phyloP scores from a whole-genome alignment of 2,113 vertebrate genomes.

The Todiramphus saurophagus region DNA sequence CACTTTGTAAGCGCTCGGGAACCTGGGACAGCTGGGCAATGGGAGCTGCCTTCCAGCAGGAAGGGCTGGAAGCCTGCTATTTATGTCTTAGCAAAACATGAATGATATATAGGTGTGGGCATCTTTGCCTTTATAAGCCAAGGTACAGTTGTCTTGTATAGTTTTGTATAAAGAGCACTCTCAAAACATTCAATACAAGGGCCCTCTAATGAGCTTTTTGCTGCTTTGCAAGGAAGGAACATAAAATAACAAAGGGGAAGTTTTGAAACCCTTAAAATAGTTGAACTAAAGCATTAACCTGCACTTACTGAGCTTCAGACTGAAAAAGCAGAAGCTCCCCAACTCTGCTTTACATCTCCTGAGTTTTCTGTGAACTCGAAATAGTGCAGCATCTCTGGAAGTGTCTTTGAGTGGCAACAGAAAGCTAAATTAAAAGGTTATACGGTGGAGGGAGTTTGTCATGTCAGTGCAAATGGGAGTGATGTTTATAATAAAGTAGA shows the following conservation, averaged over 20 bases:
- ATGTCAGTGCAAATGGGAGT: constrained; percentile 20
- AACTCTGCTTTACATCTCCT: background rate
- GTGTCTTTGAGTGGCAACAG: background rate
- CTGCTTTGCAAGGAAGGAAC: constrained; percentile 9
- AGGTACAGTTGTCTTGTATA: background rate
- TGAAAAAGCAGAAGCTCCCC: background rate
- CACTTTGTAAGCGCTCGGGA: background rate
- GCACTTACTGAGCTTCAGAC: constrained; percentile 38
- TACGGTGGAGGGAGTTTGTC: background rate
- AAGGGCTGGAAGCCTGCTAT: background rate
- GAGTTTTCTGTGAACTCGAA: constrained; percentile 24
- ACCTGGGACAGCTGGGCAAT: background rate
- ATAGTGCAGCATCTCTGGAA: background rate
- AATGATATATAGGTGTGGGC: constrained; percentile 38
- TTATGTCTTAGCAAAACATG: background rate
- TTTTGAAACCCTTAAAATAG: constrained; percentile 62
- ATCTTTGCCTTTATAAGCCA: background rate
- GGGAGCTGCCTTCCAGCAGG: background rate
- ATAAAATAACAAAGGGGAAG: constrained; percentile 39
- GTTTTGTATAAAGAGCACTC: background rate
- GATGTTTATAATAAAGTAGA: constrained; percentile 32
- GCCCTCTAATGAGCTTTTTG: background rate
- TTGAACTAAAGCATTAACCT: constrained; percentile 52
- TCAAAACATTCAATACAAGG: background rate
- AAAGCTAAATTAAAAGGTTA: constrained; percentile 1